Evolutionary conservation across 2,797 vertebrate genomes (phyloP).

Genomic region (Sebastes nivosus): DNA sequence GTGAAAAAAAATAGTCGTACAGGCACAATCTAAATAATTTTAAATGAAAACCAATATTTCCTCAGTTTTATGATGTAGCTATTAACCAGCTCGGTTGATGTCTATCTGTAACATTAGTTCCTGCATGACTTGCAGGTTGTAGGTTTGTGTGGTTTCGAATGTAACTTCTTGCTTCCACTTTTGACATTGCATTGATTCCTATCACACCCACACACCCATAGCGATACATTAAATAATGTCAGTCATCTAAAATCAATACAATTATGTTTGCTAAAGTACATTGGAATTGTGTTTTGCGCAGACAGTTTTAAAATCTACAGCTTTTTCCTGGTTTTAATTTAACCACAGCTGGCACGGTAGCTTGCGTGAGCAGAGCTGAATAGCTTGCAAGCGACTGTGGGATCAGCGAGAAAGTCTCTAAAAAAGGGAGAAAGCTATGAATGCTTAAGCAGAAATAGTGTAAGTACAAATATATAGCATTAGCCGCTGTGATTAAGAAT

Average conservation of each 20-base stretch:
- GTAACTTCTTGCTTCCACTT: background rate
- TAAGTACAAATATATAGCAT: too few relatives aligned
- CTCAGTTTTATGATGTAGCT: background rate
- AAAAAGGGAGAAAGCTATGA: too few relatives aligned
- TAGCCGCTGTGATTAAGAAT: too few relatives aligned
- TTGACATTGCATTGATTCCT: background rate
- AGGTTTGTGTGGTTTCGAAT: too few relatives aligned
- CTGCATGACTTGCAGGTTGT: background rate
- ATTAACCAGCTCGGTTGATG: too few relatives aligned
- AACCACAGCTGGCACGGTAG: background rate
- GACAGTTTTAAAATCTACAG: background rate
- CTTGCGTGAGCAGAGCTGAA: background rate
- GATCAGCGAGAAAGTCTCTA: too few relatives aligned
- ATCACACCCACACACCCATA: background rate
- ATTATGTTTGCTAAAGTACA: background rate
- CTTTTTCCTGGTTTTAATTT: background rate
- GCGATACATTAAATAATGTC: background rate
- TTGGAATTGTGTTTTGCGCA: background rate
- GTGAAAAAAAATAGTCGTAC: background rate
- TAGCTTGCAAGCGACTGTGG: too few relatives aligned
- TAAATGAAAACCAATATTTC: background rate
- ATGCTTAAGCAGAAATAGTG: too few relatives aligned
- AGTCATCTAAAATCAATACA: background rate
- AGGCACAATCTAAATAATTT: background rate
- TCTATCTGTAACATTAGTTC: too few relatives aligned